Conservation (phyloP, 1,140 invertebrate genomes). For the Heliconius hewitsoni region DNA sequence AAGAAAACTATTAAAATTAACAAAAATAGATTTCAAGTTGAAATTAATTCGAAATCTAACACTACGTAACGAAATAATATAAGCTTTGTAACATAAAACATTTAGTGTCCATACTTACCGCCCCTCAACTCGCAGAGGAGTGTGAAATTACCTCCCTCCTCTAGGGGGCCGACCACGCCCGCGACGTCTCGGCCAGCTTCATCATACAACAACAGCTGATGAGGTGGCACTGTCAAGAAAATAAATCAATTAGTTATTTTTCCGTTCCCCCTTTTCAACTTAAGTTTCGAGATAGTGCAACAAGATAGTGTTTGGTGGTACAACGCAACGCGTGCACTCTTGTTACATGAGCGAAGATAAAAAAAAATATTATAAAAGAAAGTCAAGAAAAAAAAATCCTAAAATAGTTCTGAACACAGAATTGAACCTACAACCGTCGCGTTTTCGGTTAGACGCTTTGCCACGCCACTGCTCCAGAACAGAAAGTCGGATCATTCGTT, state of each 20-base stretch:
- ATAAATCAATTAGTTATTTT: not conserved
- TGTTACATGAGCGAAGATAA: not conserved
- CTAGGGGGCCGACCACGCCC: slow-evolving; percentile 89
- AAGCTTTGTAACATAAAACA: too few species aligned
- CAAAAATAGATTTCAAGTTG: too few species aligned
- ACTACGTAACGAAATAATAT: too few species aligned
- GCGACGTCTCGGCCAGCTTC: slow-evolving; percentile 88
- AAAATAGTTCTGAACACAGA: not conserved
- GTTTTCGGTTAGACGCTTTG: not conserved
- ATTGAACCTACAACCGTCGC: not conserved
- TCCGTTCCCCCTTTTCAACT: not conserved
- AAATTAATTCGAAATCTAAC: too few species aligned
- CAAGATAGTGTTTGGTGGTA: not conserved
- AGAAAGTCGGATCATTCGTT: too few species aligned
- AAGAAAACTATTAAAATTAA: too few species aligned
- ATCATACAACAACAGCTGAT: slow-evolving; percentile 91
- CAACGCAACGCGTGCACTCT: not conserved
- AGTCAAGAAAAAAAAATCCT: too few species aligned
- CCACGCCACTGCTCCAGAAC: not conserved
- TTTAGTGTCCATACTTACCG: slow-evolving; percentile 83
- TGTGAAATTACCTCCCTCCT: slow-evolving; percentile 90
- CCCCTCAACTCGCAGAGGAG: slow-evolving; percentile 94
- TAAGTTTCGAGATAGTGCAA: not conserved
- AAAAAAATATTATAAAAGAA: not conserved
- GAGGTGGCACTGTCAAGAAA: slow-evolving; percentile 88